Percentiles rank a stretch among this genome's conserved stretches.
Evolutionary conservation across 2,113 vertebrate species (phyloP).

Genomic region (Tor tambroides): DNA sequence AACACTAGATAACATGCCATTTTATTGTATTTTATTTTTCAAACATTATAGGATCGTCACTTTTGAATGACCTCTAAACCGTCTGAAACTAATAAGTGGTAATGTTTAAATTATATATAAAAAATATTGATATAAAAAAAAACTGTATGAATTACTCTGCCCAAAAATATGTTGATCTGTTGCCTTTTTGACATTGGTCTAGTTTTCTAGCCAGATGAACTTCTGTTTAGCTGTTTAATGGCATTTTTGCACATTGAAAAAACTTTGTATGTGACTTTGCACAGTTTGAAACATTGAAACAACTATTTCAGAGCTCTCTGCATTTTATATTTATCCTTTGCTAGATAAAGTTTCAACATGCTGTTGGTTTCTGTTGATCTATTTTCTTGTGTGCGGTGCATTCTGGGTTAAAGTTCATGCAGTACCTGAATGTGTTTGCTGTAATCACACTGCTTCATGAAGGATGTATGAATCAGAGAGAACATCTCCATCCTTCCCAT

Average conservation of each 20-base stretch:
- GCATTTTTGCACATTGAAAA: not conserved
- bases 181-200: not conserved
- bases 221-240: not conserved
- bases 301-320: no score
- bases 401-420: not conserved
- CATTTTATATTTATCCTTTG: not conserved
- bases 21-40: no score
- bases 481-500: conserved; percentile 7
- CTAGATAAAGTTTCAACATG: not conserved
- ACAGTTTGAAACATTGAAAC: no score
- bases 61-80: no score
- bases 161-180: not conserved
- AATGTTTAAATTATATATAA: no score
- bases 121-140: no score
- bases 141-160: no score
- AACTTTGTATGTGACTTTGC: no score
- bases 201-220: not conserved
- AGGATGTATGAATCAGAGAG: conserved; percentile 7
- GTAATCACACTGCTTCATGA: not conserved
- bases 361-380: not conserved
- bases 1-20: no score
- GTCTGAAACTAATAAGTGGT: no score
- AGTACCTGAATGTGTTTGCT: not conserved
- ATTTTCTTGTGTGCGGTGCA: not conserved
- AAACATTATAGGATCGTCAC: no score